Percentiles rank a stretch among this genome's conserved stretches.
These are phyloP conservation scores for Caenorhabditis japonica DNA, from an alignment of 2,888 invertebrate genomes.

Conservation along the genomic window DNA sequence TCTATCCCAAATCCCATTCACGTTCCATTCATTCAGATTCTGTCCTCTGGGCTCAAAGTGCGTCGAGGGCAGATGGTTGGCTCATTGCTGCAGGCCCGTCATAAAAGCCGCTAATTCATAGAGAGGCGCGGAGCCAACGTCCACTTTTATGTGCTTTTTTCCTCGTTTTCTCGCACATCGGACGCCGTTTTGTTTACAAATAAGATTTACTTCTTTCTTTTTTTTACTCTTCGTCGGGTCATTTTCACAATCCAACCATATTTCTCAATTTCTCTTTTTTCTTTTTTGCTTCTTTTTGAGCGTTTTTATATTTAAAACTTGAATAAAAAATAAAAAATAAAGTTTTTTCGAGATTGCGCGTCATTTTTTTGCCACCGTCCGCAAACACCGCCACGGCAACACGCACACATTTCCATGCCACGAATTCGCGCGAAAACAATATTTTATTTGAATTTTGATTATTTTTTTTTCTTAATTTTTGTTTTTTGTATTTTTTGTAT, in stretches of 20 bases:
- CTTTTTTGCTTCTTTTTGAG: neutral
- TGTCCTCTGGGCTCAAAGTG: constrained; percentile 49
- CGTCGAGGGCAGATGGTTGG: constrained; percentile 54
- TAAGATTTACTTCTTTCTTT: constrained; percentile 43
- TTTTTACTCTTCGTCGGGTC: constrained; percentile 15
- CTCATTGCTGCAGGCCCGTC: constrained; percentile 51
- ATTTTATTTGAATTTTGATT: neutral
- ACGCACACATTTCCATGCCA: constrained; percentile 5
- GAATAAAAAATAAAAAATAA: constrained; percentile 3
- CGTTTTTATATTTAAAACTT: neutral
- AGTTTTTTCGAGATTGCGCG: constrained; percentile 12
- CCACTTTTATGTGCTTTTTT: constrained; percentile 35
- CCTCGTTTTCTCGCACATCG: neutral
- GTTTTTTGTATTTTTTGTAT: no score
- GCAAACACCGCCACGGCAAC: constrained; percentile 39
- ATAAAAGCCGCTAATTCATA: constrained; percentile 51
- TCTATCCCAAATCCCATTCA: neutral
- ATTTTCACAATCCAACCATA: constrained; percentile 32
- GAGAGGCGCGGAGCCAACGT: constrained; percentile 30
- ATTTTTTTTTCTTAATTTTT: constrained; percentile 2
- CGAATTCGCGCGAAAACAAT: constrained; percentile 22
- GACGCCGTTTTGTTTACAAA: constrained; percentile 31
- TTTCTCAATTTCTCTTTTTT: constrained; percentile 7
- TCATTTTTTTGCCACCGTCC: neutral
- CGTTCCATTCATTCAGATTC: constrained; percentile 36